phyloP scores from a whole-genome alignment of 2,888 invertebrate species.

The Meghimatium bilineatum region DNA sequence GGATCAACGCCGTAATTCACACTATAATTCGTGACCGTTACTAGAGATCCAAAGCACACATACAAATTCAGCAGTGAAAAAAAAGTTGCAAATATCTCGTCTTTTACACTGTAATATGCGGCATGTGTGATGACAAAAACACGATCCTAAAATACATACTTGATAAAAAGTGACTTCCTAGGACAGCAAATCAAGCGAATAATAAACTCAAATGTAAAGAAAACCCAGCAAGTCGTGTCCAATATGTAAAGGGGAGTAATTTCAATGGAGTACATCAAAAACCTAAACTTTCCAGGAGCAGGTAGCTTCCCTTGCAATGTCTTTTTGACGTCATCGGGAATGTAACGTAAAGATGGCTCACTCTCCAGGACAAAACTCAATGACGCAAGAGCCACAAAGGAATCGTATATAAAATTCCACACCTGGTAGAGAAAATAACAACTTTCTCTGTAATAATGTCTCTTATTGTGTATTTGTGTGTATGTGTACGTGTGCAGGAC shows the following conservation, averaged over 20 bases:
- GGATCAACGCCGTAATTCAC: no score
- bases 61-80: no score
- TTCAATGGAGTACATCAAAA: neutral
- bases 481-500: no score
- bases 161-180: neutral
- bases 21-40: no score
- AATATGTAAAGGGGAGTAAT: neutral
- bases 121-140: no score
- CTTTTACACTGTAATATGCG: no score
- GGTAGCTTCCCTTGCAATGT: neutral
- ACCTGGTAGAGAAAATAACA: neutral
- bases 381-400: neutral
- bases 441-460: neutral
- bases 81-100: no score
- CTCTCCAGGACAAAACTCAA: conserved; percentile 2
- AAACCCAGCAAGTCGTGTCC: conserved; percentile 57
- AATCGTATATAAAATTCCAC: neutral
- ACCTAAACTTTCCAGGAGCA: neutral
- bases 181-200: conserved; percentile 55
- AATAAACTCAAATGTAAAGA: conserved; percentile 63
- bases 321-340: neutral
- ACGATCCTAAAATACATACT: no score
- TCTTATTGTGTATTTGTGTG: neutral
- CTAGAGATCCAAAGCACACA: no score
- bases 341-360: conserved; percentile 9